Base-by-base conservation (phyloP, 1,140 invertebrate species). In the Lepidurus apus region DNA sequence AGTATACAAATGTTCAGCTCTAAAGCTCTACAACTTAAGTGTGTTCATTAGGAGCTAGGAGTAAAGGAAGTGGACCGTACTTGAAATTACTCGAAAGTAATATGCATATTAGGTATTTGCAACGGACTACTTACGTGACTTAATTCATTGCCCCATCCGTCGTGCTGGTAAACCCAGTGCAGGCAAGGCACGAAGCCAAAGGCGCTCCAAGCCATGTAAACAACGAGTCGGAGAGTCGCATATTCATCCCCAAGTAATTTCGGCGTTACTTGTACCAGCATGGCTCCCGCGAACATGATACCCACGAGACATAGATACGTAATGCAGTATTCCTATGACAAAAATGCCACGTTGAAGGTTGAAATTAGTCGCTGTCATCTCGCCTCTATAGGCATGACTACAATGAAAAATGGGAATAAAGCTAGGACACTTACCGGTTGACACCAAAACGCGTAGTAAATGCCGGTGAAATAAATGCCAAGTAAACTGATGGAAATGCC, bases 391-490 rank as follows among this genome's bases (percentile, higher is more conserved):
- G 75, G 3, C 26, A 17, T 24, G 26, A 43, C 13, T 65, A 53
- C 13, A 34, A 47, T 26, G 34, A 80, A 77, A 73, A 42, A 74
- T 42, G 6, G 13, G 45, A 47, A 76, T 7, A 45, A 43, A 24
- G n/a, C n/a, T n/a, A n/a, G 75, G 77, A 75, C 77, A 86, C 87
- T 90, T 88, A 96, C 94, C 85, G 91, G 90, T 83, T 96, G 91
- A 86, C 96, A 98, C 92, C 95, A 98, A 86, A 98, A 98, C 1
- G 95, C 96, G 84, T 97, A 98, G 86, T 98, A 97, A 81, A 98
- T 93, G 76, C 95, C 95, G 21, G 95, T 95, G 77, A 96, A 91
- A 85, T 98, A 98, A 83, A 98, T 97, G 34, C 94, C 95, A 76
- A 97, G 88, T 76, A 98, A 88, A 21, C 95, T 96, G 3, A 97